Percentiles rank a stretch among this genome's conserved stretches.
phyloP scores from a whole-genome alignment of 2,113 vertebrate species.

The Symphodus melops region DNA sequence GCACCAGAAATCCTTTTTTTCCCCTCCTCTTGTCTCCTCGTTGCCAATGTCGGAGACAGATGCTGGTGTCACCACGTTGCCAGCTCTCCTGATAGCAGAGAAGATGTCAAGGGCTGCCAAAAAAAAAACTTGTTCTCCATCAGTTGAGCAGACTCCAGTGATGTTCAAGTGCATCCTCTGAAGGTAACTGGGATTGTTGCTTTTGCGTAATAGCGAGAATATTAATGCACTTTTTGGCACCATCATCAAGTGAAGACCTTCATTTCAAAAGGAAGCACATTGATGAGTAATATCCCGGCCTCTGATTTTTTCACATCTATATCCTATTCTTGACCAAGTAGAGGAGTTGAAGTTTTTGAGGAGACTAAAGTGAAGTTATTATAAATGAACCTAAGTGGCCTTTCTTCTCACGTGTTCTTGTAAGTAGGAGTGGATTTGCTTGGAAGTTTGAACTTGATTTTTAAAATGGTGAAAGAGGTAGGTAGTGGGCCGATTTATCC shows the following conservation, averaged over 20 bases:
- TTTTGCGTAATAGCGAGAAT: slow-evolving; percentile 22
- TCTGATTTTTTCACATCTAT: neutral
- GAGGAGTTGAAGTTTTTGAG: neutral
- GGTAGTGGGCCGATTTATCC: slow-evolving; percentile 35
- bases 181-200: slow-evolving; percentile 35
- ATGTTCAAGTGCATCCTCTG: slow-evolving; percentile 52
- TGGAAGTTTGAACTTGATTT: slow-evolving; percentile 17
- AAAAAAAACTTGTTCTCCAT: slow-evolving; percentile 57
- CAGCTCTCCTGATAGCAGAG: slow-evolving; percentile 41
- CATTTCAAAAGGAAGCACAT: slow-evolving; percentile 27
- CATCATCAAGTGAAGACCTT: slow-evolving; percentile 11
- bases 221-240: slow-evolving; percentile 30
- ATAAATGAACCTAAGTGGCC: slow-evolving; percentile 37
- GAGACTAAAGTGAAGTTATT: slow-evolving; percentile 16
- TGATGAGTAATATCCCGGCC: slow-evolving; percentile 18
- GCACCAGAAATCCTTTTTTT: slow-evolving; percentile 46
- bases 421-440: slow-evolving; percentile 40
- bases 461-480: slow-evolving; percentile 24
- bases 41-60: slow-evolving; percentile 64
- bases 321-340: neutral
- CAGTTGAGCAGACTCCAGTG: slow-evolving; percentile 44
- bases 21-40: slow-evolving; percentile 45
- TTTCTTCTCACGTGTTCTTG: slow-evolving; percentile 32
- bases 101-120: slow-evolving; percentile 62
- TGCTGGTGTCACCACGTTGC: slow-evolving; percentile 65